Conservation (phyloP, 1,140 invertebrate genomes). For the Drosophila aff. region DNA sequence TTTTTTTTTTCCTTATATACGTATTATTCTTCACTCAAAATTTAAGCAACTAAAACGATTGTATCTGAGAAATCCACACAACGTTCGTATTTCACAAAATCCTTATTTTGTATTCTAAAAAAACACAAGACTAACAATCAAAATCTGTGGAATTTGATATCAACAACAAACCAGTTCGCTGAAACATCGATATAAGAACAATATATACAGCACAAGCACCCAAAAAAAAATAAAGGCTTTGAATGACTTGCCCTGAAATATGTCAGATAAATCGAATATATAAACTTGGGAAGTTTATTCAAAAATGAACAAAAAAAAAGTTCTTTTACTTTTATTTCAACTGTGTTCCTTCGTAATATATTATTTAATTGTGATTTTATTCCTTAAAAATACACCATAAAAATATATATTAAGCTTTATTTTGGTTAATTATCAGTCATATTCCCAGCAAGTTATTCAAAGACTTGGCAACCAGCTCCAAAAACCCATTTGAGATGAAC, state of each 20-base stretch:
- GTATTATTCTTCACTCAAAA: conserved; percentile 9
- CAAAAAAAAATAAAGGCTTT: conserved; percentile 10
- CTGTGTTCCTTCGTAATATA: conserved; percentile 1
- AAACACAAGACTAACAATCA: conserved; percentile 37
- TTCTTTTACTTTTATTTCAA: not conserved
- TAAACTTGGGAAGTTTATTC: not conserved
- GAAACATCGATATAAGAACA: conserved; percentile 34
- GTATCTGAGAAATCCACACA: conserved; percentile 15
- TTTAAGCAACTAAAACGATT: conserved; percentile 20
- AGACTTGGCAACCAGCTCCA: conserved; percentile 10
- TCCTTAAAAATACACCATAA: not conserved
- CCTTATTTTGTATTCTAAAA: conserved; percentile 18
- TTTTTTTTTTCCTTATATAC: conserved; percentile 9
- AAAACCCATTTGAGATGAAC: conserved; percentile 37
- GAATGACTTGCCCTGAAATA: conserved; percentile 18
- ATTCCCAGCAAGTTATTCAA: conserved; percentile 26
- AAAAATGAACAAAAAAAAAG: not conserved
- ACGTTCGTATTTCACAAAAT: conserved; percentile 11
- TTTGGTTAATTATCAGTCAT: not conserved
- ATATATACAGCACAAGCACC: conserved; percentile 38
- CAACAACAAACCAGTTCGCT: conserved; percentile 20
- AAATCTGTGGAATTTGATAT: conserved; percentile 19
- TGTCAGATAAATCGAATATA: not conserved
- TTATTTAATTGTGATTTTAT: conserved; percentile 10
- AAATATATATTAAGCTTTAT: not conserved